Evolutionary conservation across 2,888 invertebrate species (phyloP).

Genomic region (Blastobasis lacticolella): DNA sequence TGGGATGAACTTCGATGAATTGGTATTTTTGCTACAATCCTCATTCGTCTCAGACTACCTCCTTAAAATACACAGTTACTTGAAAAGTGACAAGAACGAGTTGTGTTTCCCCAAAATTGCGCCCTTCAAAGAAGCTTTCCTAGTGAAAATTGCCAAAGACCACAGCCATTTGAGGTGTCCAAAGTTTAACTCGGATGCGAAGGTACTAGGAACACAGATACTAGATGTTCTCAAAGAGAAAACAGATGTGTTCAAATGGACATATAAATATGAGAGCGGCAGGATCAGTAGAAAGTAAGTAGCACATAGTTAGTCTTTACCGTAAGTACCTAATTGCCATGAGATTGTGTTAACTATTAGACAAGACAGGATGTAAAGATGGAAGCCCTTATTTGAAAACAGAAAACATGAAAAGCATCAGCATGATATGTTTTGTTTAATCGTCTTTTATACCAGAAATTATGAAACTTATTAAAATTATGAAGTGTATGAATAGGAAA

Average conservation of each 20-base stretch:
- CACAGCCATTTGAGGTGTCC: constrained; percentile 14
- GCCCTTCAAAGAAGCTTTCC: constrained; percentile 17
- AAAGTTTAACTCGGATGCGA: constrained; percentile 11
- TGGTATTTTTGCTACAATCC: constrained; percentile 11
- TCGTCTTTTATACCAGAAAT: too few species aligned
- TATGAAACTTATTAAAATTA: too few species aligned
- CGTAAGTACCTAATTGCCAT: too few species aligned
- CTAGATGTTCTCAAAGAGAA: constrained; percentile 15
- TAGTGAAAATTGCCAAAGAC: constrained; percentile 21
- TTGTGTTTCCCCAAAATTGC: constrained; percentile 19
- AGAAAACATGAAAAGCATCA: too few species aligned
- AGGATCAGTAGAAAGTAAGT: constrained; percentile 16
- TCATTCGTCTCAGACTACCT: constrained; percentile 17
- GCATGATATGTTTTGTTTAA: too few species aligned
- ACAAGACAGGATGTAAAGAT: too few species aligned
- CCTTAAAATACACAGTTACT: constrained; percentile 16
- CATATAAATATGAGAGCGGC: constrained; percentile 15
- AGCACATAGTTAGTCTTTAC: too few species aligned
- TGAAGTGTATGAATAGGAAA: too few species aligned
- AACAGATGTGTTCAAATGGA: constrained; percentile 15
- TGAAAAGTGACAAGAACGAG: constrained; percentile 17
- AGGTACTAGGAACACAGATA: constrained; percentile 16
- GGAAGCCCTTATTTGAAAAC: too few species aligned
- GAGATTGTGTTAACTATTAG: too few species aligned
- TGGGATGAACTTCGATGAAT: constrained; percentile 6